Conservation (phyloP, 2,113 vertebrate species). For the Calidris pygmaea region DNA sequence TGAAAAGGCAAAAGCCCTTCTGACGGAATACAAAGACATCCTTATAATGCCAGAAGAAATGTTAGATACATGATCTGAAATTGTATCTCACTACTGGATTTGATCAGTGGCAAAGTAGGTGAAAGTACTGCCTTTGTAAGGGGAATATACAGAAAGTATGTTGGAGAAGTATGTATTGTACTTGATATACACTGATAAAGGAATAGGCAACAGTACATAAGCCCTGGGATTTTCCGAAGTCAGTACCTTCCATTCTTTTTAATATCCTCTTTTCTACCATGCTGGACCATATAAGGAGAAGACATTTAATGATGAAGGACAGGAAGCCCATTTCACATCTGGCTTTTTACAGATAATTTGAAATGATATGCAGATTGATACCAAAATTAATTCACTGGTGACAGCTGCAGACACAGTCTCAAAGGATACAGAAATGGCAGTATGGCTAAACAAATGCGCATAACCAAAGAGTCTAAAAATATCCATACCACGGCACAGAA, state of each 20-base stretch:
- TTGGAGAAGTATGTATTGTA: not conserved
- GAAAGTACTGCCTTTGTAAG: not conserved
- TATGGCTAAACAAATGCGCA: not conserved
- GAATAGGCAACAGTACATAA: not conserved
- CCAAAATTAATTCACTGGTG: not conserved
- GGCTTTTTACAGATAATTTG: not conserved
- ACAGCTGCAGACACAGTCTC: not conserved
- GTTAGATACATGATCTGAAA: not conserved
- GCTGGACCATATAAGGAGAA: not conserved
- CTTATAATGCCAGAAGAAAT: not conserved
- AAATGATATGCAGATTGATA: not conserved
- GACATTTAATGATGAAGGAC: not conserved
- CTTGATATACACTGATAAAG: not conserved
- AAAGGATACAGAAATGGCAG: not conserved
- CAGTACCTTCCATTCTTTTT: not conserved
- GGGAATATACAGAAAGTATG: not conserved
- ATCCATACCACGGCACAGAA: not conserved
- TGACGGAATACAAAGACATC: not conserved
- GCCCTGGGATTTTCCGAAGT: not conserved
- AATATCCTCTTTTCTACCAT: not conserved
- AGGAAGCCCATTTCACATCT: not conserved
- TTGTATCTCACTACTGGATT: not conserved
- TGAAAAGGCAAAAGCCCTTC: not conserved
- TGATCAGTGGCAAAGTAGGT: not conserved
- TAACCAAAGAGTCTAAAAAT: not conserved